Evolutionary conservation across 2,113 vertebrate species (phyloP).

Genomic region (Boleophthalmus pectinirostris): DNA sequence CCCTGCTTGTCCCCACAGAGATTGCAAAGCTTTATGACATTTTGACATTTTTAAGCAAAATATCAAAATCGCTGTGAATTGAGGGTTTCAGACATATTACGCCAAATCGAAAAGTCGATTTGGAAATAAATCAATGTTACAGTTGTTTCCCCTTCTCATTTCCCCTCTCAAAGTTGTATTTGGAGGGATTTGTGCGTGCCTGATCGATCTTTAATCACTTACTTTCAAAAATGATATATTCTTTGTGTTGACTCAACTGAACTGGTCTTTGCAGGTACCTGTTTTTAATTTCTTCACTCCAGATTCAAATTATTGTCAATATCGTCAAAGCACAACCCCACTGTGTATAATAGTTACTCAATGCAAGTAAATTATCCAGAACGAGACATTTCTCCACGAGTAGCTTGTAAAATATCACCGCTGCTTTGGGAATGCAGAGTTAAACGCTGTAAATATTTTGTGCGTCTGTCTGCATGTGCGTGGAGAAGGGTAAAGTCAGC

Average conservation of each 20-base stretch:
- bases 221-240: no score
- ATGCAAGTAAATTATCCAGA: constrained; percentile 19
- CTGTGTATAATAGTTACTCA: constrained; percentile 8
- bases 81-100: no score
- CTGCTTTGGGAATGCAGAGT: constrained; percentile 38
- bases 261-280: no score
- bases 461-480: constrained; percentile 31
- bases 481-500: constrained; percentile 9
- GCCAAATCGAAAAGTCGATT: no score
- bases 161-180: no score
- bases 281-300: neutral
- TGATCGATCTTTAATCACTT: no score
- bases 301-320: neutral
- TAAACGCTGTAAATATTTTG: constrained; percentile 36
- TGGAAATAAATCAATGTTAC: no score
- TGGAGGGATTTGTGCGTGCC: no score
- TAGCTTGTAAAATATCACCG: constrained; percentile 51
- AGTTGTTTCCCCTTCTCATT: no score
- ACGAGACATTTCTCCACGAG: constrained; percentile 16
- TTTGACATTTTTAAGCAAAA: neutral
- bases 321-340: neutral
- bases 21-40: neutral
- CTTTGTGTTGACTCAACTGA: no score
- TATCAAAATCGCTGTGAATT: neutral
- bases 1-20: neutral